phyloP scores from a whole-genome alignment of 2,797 vertebrate genomes.

The Schizothorax lantsangensis region DNA sequence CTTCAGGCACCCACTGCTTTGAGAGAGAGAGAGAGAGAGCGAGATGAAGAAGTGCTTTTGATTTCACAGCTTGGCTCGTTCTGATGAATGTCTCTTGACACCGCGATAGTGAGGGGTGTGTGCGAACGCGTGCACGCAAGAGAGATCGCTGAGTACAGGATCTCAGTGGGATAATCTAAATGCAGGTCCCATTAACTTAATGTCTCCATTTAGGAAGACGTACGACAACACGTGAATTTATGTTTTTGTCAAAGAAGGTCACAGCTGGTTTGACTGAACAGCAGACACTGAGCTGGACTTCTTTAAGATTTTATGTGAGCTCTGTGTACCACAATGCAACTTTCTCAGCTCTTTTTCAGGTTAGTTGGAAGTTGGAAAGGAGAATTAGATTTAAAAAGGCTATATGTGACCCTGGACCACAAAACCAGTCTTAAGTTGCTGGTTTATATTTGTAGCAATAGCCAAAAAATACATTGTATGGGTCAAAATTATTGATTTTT shows the following conservation, averaged over 20 bases:
- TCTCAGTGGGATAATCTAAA: conserved; percentile 72
- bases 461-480: too few species aligned
- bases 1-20: conserved; percentile 59
- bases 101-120: conserved; percentile 33
- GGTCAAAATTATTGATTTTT: too few species aligned
- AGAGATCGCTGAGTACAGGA: conserved; percentile 56
- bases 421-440: too few species aligned
- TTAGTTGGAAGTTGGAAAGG: neutral
- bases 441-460: too few species aligned
- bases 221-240: conserved; percentile 64
- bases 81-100: conserved; percentile 69
- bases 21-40: conserved; percentile 41
- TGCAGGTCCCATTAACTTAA: conserved; percentile 75
- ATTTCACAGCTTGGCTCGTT: conserved; percentile 60
- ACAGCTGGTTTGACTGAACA: conserved; percentile 23
- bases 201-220: conserved; percentile 78
- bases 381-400: neutral
- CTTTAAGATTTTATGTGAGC: conserved; percentile 3
- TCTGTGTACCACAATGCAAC: neutral
- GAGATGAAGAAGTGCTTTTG: conserved; percentile 52
- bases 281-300: conserved; percentile 43
- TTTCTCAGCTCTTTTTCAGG: neutral
- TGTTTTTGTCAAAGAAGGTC: conserved; percentile 71
- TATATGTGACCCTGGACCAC: too few species aligned
- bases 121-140: conserved; percentile 42